Percentiles rank a stretch among this genome's conserved stretches.
These are phyloP conservation scores for Tetropium fuscum DNA, from an alignment of 2,888 invertebrate species.

Conservation along the genomic window DNA sequence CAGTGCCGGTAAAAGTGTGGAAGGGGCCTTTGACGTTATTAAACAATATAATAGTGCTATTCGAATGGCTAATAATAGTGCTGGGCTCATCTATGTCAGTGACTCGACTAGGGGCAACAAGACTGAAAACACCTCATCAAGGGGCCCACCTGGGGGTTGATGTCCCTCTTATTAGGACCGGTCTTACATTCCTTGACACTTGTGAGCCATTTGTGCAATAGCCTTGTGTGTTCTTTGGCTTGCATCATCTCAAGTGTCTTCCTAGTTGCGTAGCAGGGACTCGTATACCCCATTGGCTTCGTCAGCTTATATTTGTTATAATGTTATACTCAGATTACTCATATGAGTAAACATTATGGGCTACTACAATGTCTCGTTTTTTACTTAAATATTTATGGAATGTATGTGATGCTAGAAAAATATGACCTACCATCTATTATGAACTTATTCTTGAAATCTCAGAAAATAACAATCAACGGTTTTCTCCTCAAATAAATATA, in stretches of 20 bases:
- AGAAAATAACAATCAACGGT: no score
- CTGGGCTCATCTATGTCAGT: constrained; percentile 47
- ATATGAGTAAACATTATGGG: constrained; percentile 33
- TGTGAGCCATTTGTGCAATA: constrained; percentile 57
- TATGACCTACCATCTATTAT: not conserved
- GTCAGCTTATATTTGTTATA: constrained; percentile 50
- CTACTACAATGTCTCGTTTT: constrained; percentile 47
- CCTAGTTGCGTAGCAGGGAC: constrained; percentile 51
- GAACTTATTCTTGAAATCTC: no score
- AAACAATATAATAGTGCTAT: constrained; percentile 61
- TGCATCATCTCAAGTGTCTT: constrained; percentile 62
- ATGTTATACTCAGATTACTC: constrained; percentile 41
- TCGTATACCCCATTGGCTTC: constrained; percentile 42
- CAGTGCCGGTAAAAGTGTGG: constrained; percentile 30
- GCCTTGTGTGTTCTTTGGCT: constrained; percentile 40
- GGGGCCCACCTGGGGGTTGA: constrained; percentile 55
- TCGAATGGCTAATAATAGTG: constrained; percentile 60
- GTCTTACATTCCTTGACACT: constrained; percentile 61
- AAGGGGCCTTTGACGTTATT: constrained; percentile 54
- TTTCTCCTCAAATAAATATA: no score
- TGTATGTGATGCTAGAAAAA: constrained; percentile 9
- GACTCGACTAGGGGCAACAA: constrained; percentile 47
- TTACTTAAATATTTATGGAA: constrained; percentile 29
- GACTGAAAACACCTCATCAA: constrained; percentile 38
- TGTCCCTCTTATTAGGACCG: constrained; percentile 48